Conservation (phyloP, 2,888 invertebrate species). For the Scaeva pyrastri region DNA sequence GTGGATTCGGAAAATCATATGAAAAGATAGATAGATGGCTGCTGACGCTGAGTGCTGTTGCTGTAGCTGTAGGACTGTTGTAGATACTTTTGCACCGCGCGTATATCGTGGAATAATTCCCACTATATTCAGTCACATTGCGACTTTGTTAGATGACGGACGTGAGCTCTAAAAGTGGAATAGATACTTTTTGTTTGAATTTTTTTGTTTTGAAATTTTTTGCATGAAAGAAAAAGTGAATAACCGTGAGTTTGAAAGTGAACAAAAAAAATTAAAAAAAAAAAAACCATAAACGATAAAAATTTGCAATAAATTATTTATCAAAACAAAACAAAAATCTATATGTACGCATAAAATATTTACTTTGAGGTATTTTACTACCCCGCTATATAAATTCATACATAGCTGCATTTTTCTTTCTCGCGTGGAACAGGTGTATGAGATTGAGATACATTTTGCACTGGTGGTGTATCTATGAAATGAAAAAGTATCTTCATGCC, state of each 20-base stretch:
- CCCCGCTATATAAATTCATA: background rate
- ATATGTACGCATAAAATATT: background rate
- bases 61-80: constrained; percentile 33
- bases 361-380: background rate
- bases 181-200: constrained; percentile 59
- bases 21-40: constrained; percentile 46
- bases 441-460: constrained; percentile 3
- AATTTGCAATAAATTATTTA: background rate
- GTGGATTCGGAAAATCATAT: constrained; percentile 36
- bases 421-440: constrained; percentile 20
- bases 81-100: constrained; percentile 66
- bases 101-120: constrained; percentile 56
- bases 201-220: constrained; percentile 46
- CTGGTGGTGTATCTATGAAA: background rate
- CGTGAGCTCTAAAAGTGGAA: constrained; percentile 76
- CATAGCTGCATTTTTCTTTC: background rate
- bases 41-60: background rate
- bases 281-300: background rate
- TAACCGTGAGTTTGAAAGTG: constrained; percentile 14
- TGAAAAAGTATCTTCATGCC: too few species aligned
- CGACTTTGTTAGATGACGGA: constrained; percentile 80
- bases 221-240: background rate
- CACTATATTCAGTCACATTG: constrained; percentile 77
- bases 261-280: background rate
- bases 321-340: background rate